Percentiles rank a stretch among this genome's conserved stretches.
These are phyloP conservation scores for Chymomyza caudatula DNA, from an alignment of 2,888 invertebrate species.

Conservation along the genomic window DNA sequence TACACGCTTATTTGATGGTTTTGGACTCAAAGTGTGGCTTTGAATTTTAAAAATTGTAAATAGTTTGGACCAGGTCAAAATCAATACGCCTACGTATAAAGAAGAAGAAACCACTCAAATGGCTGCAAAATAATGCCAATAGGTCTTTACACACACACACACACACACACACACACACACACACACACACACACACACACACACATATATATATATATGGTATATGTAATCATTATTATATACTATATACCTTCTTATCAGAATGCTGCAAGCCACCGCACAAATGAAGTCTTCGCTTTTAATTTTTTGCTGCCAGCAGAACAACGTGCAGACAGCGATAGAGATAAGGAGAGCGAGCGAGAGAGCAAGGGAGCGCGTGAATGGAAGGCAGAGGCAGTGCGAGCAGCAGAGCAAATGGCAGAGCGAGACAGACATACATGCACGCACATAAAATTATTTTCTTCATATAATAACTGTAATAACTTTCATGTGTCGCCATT, in stretches of 20 bases:
- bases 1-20: not conserved
- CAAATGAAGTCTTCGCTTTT: conserved; percentile 72
- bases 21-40: not conserved
- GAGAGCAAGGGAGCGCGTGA: not conserved
- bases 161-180: not conserved
- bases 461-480: conserved; percentile 72
- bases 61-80: not conserved
- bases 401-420: not conserved
- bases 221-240: conserved; percentile 59
- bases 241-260: conserved; percentile 65
- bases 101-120: not conserved
- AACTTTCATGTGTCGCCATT: conserved; percentile 67
- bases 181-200: conserved; percentile 1
- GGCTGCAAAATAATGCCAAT: conserved; percentile 1
- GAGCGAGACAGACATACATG: conserved; percentile 9
- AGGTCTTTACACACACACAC: not conserved
- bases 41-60: not conserved
- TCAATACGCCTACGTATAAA: not conserved
- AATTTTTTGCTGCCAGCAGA: conserved; percentile 40
- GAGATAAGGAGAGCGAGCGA: not conserved
- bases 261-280: conserved; percentile 57
- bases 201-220: not conserved
- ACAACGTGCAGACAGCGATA: not conserved
- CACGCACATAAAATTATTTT: conserved; percentile 64
- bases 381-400: no score